A percentile compares a stretch with the other conserved stretches of the same genome.
phyloP scores from a whole-genome alignment of 1,140 invertebrate genomes.

The Drosophila funebris region DNA sequence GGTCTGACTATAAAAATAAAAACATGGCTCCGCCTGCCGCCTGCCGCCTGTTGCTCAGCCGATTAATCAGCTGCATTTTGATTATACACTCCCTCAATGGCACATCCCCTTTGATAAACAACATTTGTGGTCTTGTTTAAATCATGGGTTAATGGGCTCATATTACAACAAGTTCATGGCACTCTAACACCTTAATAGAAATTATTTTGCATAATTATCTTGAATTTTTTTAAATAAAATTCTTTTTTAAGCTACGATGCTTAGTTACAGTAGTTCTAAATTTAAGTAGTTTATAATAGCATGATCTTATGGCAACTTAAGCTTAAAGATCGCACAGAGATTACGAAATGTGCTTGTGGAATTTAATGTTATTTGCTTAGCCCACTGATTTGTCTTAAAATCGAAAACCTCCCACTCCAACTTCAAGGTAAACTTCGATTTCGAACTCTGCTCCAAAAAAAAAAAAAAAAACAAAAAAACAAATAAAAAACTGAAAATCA shows the following conservation, averaged over 20 bases:
- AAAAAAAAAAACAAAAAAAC: neutral
- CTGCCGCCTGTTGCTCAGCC: constrained; percentile 24
- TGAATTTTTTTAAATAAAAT: no score
- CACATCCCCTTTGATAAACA: neutral
- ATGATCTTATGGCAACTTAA: neutral
- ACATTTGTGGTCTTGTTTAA: constrained; percentile 1
- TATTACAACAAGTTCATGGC: neutral
- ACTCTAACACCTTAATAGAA: no score
- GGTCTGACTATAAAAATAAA: no score
- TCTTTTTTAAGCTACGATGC: no score
- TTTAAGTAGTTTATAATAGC: neutral
- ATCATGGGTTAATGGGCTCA: neutral
- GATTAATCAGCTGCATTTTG: constrained; percentile 66
- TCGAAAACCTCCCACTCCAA: constrained; percentile 53
- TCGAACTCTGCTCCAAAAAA: constrained; percentile 62
- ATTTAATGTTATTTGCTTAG: constrained; percentile 62
- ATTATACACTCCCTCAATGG: constrained; percentile 29
- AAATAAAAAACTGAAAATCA: constrained; percentile 19
- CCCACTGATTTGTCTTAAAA: constrained; percentile 24
- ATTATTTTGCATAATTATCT: neutral
- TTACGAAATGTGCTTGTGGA: constrained; percentile 4
- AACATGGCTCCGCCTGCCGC: no score
- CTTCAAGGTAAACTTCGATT: constrained; percentile 66
- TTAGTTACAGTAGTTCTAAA: neutral
- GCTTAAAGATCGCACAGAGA: neutral